phyloP scores from a whole-genome alignment of 2,113 vertebrate species.

The Antechinus stuartii region DNA sequence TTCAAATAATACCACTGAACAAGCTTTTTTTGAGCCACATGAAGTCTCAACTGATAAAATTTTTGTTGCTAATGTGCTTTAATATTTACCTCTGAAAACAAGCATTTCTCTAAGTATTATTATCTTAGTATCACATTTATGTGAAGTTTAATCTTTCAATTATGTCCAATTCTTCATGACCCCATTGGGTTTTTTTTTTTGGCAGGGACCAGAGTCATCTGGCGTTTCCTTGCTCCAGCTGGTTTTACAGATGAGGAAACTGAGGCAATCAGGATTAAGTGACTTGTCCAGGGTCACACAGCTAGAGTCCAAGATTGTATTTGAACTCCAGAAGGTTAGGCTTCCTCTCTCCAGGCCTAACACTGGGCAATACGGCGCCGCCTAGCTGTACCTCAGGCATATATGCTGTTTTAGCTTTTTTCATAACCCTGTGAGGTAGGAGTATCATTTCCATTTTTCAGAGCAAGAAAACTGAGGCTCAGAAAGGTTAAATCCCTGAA shows the following conservation, averaged over 20 bases:
- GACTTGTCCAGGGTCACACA: not conserved
- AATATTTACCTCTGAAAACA: slow-evolving; percentile 21
- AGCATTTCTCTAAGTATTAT: not conserved
- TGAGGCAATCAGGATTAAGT: not conserved
- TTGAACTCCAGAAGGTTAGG: not conserved
- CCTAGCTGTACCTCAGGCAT: not conserved
- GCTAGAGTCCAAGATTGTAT: too few species aligned
- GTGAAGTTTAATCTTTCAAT: not conserved
- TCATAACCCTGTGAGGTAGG: not conserved
- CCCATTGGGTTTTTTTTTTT: not conserved
- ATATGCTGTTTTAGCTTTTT: not conserved
- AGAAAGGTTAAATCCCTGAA: not conserved
- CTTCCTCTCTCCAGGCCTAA: not conserved
- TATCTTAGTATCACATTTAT: not conserved
- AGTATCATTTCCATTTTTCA: not conserved
- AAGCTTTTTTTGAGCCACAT: not conserved
- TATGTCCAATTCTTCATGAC: too few species aligned
- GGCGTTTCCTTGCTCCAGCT: not conserved
- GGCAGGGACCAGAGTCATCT: not conserved
- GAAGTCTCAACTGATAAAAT: slow-evolving; percentile 16
- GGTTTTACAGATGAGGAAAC: not conserved
- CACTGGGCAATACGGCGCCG: not conserved
- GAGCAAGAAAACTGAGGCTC: not conserved
- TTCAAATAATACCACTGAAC: not conserved
- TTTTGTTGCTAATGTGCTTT: not conserved